Evolutionary conservation across 2,888 invertebrate genomes (phyloP).

Genomic region (Drosophila formosana): DNA sequence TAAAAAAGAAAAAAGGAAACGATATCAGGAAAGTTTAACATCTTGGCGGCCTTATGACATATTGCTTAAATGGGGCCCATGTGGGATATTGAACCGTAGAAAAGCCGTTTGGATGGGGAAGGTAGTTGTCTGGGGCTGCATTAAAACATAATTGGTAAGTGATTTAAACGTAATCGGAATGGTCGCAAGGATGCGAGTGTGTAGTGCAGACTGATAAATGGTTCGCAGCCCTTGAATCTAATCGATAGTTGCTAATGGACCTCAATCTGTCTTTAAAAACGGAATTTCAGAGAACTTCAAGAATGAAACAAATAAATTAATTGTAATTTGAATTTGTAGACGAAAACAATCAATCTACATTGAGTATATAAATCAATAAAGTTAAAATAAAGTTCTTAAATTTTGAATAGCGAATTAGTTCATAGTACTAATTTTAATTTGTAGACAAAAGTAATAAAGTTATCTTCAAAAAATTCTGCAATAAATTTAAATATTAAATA

Average conservation of each 20-base stretch:
- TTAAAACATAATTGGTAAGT: slow-evolving; percentile 60
- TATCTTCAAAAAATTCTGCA: too few species aligned
- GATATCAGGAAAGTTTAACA: slow-evolving; percentile 68
- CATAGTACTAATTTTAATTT: too few species aligned
- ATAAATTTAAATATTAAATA: not conserved
- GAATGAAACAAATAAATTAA: not conserved
- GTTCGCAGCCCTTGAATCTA: not conserved
- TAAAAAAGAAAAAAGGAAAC: slow-evolving; percentile 56
- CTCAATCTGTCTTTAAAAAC: slow-evolving; percentile 4
- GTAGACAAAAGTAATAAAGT: too few species aligned
- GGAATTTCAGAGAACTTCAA: not conserved
- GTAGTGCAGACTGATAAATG: not conserved
- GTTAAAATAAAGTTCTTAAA: too few species aligned
- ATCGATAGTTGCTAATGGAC: not conserved
- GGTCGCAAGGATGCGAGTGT: not conserved
- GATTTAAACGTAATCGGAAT: slow-evolving; percentile 31
- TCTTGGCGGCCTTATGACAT: slow-evolving; percentile 78
- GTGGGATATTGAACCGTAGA: slow-evolving; percentile 51
- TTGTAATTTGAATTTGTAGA: not conserved
- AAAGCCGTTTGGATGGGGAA: not conserved
- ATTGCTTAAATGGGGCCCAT: slow-evolving; percentile 74
- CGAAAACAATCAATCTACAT: too few species aligned
- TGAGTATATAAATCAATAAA: too few species aligned
- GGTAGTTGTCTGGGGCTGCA: slow-evolving; percentile 21
- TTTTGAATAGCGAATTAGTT: too few species aligned